A percentile compares a stretch with the other conserved stretches of the same genome.
These are phyloP conservation scores for Pseudolycoriella hygida DNA, from an alignment of 2,888 invertebrate species.

Conservation along the genomic window DNA sequence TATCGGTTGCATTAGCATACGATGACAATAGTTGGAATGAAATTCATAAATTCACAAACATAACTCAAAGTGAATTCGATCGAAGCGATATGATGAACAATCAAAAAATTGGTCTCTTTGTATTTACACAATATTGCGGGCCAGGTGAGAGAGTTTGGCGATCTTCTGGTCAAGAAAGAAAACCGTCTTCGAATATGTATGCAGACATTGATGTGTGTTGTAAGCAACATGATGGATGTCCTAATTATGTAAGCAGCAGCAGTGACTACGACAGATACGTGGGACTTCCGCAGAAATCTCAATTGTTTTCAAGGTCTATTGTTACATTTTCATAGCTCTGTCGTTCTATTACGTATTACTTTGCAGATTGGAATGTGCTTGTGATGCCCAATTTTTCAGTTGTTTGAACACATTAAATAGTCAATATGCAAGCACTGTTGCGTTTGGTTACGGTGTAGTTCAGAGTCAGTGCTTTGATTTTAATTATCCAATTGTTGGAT, in stretches of 20 bases:
- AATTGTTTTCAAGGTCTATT: neutral
- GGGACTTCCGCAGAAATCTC: neutral
- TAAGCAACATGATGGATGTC: constrained; percentile 1
- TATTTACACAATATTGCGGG: neutral
- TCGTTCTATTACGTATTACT: no score
- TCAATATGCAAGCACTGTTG: neutral
- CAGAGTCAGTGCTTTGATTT: neutral
- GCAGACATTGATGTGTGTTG: neutral
- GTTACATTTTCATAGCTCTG: no score
- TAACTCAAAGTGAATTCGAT: neutral
- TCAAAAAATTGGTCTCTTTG: neutral
- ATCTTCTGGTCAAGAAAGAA: no score
- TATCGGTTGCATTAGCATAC: no score
- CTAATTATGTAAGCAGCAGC: neutral
- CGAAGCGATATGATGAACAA: neutral
- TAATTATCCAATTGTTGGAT: neutral
- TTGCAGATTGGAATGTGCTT: neutral
- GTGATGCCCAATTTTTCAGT: neutral
- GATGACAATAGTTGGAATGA: no score
- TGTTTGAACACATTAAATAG: neutral
- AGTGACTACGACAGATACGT: neutral
- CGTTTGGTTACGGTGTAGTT: neutral
- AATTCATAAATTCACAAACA: neutral
- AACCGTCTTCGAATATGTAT: neutral
- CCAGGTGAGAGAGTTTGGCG: neutral